Evolutionary conservation across 2,888 invertebrate genomes (phyloP), one percentile per base, ranked within the genome.

Genomic region (Drosophila pegasa): DNA sequence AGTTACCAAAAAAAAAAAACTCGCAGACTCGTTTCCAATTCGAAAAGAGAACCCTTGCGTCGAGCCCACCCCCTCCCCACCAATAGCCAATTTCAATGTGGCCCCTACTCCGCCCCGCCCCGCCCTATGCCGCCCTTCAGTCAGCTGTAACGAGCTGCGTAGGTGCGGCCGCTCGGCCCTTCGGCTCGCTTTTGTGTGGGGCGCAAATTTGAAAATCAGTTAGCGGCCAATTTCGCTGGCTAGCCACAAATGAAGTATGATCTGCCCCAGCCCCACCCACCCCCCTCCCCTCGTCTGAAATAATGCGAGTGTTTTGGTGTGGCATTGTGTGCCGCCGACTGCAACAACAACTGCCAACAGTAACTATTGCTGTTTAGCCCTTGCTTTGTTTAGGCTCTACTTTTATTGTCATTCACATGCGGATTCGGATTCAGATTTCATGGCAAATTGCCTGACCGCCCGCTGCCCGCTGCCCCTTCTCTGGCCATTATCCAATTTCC

Each of bases 401-500:
- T 72, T 57, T 55, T 58, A 50, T 57, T 69, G 52, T 54, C 43
- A 61, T 65, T 12, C 25, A 3, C 50, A 35, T 9, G 20, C 33
- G 3, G 18, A 35, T 54, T 59, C 55, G 20, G 41, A 29, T 62
- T 20, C 33, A 14, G 33, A 50, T 51, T 50, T 35, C 56, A 70
- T 70, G 70, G 70, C 70, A 74, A 75, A 75, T 75, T 75, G 61
- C 70, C 70, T 59, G 35, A n/a, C 16, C 40, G 37, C 45, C 56
- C 55, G 54, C 62, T 55, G 51, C 8, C 14, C 9, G 12, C n/a
- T 2, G 8, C 3, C 9, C 22, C 27, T 52, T 71, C 75, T 60
- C 45, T 67, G 77, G 78, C 77, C 82, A 86, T 86, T 87, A 86
- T 85, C 87, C 87, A 86, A 86, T 86, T 86, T 86, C 77, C 80